Evolutionary conservation across 2,797 vertebrate genomes (phyloP).

Genomic region (Melanotaenia nigrans): DNA sequence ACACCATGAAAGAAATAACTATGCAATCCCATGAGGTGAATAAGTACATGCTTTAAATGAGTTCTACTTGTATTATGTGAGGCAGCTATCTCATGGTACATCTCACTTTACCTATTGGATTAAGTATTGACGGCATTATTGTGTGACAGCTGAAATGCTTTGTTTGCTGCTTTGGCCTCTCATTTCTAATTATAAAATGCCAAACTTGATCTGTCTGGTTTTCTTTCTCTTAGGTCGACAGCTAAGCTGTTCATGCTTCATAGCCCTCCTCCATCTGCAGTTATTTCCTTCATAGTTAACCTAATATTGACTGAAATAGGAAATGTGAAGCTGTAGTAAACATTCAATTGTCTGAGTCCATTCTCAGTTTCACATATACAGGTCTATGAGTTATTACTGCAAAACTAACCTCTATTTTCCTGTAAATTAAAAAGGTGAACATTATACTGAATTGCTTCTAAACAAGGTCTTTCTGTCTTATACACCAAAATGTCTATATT

Average conservation of each 20-base stretch:
- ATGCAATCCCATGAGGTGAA: slow-evolving; percentile 4
- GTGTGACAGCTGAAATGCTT: slow-evolving; percentile 62
- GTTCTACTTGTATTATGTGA: slow-evolving; percentile 33
- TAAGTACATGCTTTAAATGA: slow-evolving; percentile 11
- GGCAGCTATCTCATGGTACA: slow-evolving; percentile 40
- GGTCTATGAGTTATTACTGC: slow-evolving; percentile 66
- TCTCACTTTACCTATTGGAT: slow-evolving; percentile 52
- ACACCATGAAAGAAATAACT: no score
- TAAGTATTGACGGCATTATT: slow-evolving; percentile 52
- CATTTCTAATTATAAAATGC: slow-evolving; percentile 82
- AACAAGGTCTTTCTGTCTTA: slow-evolving; percentile 42
- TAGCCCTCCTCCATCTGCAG: slow-evolving; percentile 63
- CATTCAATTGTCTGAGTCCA: slow-evolving; percentile 76
- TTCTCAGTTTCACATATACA: slow-evolving; percentile 79
- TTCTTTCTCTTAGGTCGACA: slow-evolving; percentile 68
- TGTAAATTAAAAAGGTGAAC: slow-evolving; percentile 42
- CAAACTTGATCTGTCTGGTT: slow-evolving; percentile 75
- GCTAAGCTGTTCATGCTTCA: slow-evolving; percentile 78
- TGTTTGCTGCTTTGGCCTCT: slow-evolving; percentile 69
- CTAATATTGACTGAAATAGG: slow-evolving; percentile 80
- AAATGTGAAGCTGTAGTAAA: slow-evolving; percentile 80
- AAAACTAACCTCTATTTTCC: slow-evolving; percentile 64
- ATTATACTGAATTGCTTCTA: slow-evolving; percentile 41
- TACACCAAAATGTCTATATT: slow-evolving; percentile 28
- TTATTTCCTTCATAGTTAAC: slow-evolving; percentile 72